phyloP scores from a whole-genome alignment of 37 sponge, comb jelly and placozoan genomes.

The Cladorhizidae sp. region DNA sequence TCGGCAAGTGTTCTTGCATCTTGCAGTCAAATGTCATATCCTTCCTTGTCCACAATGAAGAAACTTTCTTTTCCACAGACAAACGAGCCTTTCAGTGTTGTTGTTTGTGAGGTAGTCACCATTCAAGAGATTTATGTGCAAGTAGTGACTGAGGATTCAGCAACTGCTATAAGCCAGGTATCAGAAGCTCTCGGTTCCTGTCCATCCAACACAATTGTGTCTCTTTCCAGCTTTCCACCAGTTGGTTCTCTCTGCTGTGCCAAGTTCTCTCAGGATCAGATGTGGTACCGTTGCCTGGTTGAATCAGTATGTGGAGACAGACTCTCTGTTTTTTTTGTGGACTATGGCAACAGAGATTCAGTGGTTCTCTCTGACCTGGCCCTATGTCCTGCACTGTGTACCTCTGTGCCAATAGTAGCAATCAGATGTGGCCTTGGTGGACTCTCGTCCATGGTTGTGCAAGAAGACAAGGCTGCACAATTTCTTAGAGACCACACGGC shows the following conservation, averaged over 20 bases:
- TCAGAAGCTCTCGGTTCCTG: neutral
- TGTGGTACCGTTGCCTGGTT: conserved; percentile 50
- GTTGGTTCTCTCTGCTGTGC: conserved; percentile 50
- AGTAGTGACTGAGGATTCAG: too few species aligned
- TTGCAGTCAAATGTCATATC: neutral
- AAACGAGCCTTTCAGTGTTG: neutral
- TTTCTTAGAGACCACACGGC: neutral
- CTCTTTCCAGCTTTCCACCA: neutral
- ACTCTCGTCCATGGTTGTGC: neutral
- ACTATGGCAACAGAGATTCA: conserved; percentile 67
- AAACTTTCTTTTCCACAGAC: neutral
- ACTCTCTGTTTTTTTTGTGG: conserved; percentile 33
- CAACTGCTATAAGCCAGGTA: neutral
- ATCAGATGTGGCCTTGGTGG: conserved; percentile 38
- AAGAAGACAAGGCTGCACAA: neutral
- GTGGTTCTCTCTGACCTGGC: conserved; percentile 24
- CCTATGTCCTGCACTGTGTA: conserved; percentile 16
- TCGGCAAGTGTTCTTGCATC: neutral
- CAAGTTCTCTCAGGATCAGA: conserved; percentile 64
- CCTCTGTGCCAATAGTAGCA: conserved; percentile 11
- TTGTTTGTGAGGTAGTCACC: neutral
- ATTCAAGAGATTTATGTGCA: neutral
- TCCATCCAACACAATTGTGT: neutral
- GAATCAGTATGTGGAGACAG: neutral
- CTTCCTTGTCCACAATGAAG: neutral